phyloP scores from a whole-genome alignment of 2,113 vertebrate species.

The Laticauda colubrina region DNA sequence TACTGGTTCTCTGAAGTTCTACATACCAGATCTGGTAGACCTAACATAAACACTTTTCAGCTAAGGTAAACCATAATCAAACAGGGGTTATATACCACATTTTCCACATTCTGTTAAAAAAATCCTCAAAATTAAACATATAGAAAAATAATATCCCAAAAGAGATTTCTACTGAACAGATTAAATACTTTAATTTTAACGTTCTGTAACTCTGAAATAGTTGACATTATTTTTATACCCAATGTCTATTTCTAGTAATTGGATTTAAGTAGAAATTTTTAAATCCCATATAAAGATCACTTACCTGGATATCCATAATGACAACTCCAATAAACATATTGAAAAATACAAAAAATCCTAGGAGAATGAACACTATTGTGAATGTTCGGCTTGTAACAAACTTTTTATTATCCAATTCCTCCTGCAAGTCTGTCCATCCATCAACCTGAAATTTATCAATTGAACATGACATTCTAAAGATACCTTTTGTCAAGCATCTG shows the following conservation, averaged over 20 bases:
- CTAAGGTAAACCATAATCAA: not conserved
- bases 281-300: not conserved
- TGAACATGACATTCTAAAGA: slow-evolving; percentile 25
- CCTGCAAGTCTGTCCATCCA: slow-evolving; percentile 62
- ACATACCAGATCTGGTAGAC: not conserved
- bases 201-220: not conserved
- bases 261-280: not conserved
- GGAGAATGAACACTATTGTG: slow-evolving; percentile 54
- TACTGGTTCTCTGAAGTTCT: not conserved
- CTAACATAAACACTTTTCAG: not conserved
- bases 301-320: slow-evolving; percentile 58
- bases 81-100: not conserved
- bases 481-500: slow-evolving; percentile 11
- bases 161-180: not conserved
- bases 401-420: slow-evolving; percentile 7
- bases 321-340: slow-evolving; percentile 57
- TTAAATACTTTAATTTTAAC: not conserved
- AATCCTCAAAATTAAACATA: not conserved
- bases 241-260: not conserved
- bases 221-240: not conserved
- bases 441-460: slow-evolving; percentile 54
- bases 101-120: not conserved
- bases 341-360: slow-evolving; percentile 64
- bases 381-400: slow-evolving; percentile 44
- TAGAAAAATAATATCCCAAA: not conserved